Conservation (phyloP, 2,888 invertebrate genomes). For the Tanypteryx hageni region DNA sequence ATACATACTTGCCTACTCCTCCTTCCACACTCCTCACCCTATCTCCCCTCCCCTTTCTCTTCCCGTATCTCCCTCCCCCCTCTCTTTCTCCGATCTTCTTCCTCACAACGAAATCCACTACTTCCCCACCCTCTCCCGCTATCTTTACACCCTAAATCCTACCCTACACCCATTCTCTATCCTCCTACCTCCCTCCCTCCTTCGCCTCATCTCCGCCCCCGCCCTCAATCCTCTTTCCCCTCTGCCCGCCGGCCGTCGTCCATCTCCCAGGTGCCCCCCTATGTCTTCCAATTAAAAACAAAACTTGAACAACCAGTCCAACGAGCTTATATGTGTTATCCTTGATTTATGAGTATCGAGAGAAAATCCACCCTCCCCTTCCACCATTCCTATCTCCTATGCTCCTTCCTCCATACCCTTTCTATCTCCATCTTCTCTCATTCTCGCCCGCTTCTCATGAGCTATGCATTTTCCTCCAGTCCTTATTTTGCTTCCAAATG, state of each 20-base stretch:
- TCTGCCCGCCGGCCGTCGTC: slow-evolving; percentile 11
- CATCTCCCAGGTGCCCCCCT: slow-evolving; percentile 11
- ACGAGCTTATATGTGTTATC: slow-evolving; percentile 24
- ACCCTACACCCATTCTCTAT: neutral
- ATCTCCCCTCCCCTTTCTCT: neutral
- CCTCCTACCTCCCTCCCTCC: neutral
- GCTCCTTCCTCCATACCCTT: neutral
- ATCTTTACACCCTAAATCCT: slow-evolving; percentile 13
- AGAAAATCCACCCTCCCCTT: neutral
- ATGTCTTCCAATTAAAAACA: slow-evolving; percentile 19
- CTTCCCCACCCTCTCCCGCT: neutral
- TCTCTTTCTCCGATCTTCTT: neutral
- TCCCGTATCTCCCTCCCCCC: neutral
- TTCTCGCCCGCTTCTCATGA: neutral
- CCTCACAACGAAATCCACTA: too few species aligned
- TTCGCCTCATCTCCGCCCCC: neutral
- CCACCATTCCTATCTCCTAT: neutral
- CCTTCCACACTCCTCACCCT: too few species aligned
- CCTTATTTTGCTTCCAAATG: too few species aligned
- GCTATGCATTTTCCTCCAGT: neutral
- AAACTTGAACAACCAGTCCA: slow-evolving; percentile 32
- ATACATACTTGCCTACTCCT: too few species aligned
- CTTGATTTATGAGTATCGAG: slow-evolving; percentile 32
- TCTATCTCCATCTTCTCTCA: neutral
- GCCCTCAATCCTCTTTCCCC: neutral